phyloP scores from a whole-genome alignment of 2,888 invertebrate genomes.

The Invenusta paracnida region DNA sequence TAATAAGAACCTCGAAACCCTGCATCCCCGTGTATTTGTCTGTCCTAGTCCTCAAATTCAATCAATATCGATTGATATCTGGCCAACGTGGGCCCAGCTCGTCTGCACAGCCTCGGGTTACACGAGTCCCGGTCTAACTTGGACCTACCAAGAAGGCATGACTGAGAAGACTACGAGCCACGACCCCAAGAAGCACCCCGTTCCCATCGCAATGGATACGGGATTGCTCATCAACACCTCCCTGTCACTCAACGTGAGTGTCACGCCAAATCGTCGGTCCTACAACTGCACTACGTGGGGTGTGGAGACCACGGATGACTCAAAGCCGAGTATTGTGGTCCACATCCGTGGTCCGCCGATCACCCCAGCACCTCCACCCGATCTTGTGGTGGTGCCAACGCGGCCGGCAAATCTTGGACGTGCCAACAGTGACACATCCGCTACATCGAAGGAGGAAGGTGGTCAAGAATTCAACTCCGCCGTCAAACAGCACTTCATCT shows the following conservation, averaged over 20 bases:
- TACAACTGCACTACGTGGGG: constrained; percentile 26
- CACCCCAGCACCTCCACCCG: not conserved
- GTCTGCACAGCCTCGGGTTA: constrained; percentile 16
- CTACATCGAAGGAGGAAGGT: not conserved
- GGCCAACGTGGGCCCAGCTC: constrained; percentile 12
- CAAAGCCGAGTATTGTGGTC: not conserved
- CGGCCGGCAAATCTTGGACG: not conserved
- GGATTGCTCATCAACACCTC: not conserved
- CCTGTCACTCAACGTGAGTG: not conserved
- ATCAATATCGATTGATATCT: constrained; percentile 2
- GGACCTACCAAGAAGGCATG: constrained; percentile 25
- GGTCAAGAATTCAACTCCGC: not conserved
- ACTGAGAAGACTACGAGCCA: not conserved
- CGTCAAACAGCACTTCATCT: constrained; percentile 31
- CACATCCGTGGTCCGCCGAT: constrained; percentile 13
- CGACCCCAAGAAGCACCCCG: not conserved
- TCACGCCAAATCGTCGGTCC: not conserved
- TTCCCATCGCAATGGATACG: not conserved
- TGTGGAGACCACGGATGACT: not conserved
- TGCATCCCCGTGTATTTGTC: not conserved
- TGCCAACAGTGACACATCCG: not conserved
- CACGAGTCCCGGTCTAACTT: not conserved
- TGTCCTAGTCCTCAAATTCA: constrained; percentile 33
- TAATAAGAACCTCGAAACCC: not conserved
- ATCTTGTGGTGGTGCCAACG: not conserved